Percentiles rank a stretch among this genome's conserved stretches.
These are phyloP conservation scores for Agapornis roseicollis DNA, from an alignment of 2,113 vertebrate genomes.

Conservation along the genomic window DNA sequence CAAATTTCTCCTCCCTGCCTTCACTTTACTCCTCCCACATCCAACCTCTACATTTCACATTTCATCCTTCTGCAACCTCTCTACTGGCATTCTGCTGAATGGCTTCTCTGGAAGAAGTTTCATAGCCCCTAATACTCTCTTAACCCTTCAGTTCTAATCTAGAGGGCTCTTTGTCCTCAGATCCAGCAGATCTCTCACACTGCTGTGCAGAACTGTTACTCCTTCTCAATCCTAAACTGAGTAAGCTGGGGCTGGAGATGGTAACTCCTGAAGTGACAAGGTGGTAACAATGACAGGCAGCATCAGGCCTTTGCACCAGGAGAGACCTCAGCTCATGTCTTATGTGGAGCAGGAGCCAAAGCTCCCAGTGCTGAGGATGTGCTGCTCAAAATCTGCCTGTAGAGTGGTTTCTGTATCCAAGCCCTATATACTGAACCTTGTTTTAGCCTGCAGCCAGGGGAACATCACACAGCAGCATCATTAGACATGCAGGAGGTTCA, in stretches of 20 bases:
- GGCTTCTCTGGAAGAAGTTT: background rate
- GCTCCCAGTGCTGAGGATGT: rapidly evolving
- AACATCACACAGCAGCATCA: background rate
- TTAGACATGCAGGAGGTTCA: background rate
- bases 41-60: background rate
- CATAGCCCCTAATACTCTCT: background rate
- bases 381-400: background rate
- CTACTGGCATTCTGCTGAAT: background rate
- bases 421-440: rapidly evolving
- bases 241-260: background rate
- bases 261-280: background rate
- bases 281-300: background rate
- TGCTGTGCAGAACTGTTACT: background rate
- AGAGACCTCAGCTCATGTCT: background rate
- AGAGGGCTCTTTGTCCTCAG: background rate
- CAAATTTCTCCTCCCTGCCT: background rate
- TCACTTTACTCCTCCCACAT: background rate
- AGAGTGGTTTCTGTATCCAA: background rate
- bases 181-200: background rate
- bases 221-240: background rate
- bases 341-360: background rate
- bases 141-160: background rate
- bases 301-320: background rate
- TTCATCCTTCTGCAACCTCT: background rate
- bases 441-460: background rate